Base-by-base conservation (phyloP, 1,140 invertebrate genomes). In the Brachionus rubens region DNA sequence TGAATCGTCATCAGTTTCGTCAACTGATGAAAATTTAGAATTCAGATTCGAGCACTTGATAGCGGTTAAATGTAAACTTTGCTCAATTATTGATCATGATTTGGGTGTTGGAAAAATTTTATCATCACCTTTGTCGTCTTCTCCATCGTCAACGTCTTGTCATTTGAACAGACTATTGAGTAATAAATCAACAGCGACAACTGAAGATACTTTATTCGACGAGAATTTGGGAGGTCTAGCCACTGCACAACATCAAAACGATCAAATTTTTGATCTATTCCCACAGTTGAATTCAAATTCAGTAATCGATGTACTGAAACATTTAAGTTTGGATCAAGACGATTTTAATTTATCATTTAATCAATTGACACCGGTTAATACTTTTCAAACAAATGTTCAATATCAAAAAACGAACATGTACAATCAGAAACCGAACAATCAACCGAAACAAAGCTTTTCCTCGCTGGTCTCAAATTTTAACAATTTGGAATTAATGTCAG, bases 1-100 rank as follows among this genome's bases (percentile, higher is more conserved):
- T n/a, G 68, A 72, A 10, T 72, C 68, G 5, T 72, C 68, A 36
- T 72, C 68, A 0, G 43, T 72, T 6, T 72, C 68, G 2, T 72
- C 68, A 2, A 50, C 43, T 24, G 68, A 72, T 24, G 68, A 72
- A 33, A 48, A 48, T n/a, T 72, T 72, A 4, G 68, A 72, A 10
- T 28, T 40, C 28, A n/a, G 68, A 30, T 72, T 72, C 46, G 68
- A 54, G 33, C 50, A 48, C 16, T 40, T 50, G 46, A 36, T 30
- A 0, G 16, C 28, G n/a, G 24, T 72, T 7, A 72, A 72, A 24
- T 72, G 68, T 24, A 72, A 72, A 9, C 12, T 72, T 21, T 72
- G 68, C 46, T 40, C 46, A 10, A 28, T 50, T 4, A 50, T 50
- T 16, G 50, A 54, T 4, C 28, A 54, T 6, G 68, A 36, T 48